Evolutionary conservation across 2,797 vertebrate genomes (phyloP), one percentile per base, ranked within the genome.

Genomic region (Gadopsis marmoratus): DNA sequence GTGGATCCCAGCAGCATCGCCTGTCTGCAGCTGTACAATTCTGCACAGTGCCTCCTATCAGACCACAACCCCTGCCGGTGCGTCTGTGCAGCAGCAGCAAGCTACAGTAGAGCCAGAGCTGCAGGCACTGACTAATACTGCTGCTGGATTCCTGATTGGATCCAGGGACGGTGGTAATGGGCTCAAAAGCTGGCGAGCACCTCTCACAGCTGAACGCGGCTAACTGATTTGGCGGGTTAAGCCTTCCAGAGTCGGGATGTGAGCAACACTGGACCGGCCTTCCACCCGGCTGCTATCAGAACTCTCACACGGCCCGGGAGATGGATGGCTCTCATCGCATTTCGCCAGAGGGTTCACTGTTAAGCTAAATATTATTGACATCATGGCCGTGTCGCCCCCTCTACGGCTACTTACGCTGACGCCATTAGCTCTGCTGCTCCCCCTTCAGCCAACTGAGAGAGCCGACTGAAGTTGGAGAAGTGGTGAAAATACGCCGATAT

Each of bases 71-170:
- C 74, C 82, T 62, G 81, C 59, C 69, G 60, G 73, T 5, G 13
- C 23, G 76, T 58, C 59, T 60, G 60, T 41, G 66, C 80, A 63
- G 60, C 39, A 12, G 45, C 69, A 73, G 78, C 69, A 54, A 33
- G 56, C 65, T 39, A 29, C 78, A 65, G 83, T 41, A 31, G 80
- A 85, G 81, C 54, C 53, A 6, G 83, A 78, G 81, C 91, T 86
- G 83, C 77, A 63, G 81, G 83, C 84, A 10, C 37, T 50, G 85
- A 71, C 84, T 80, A 83, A 87, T 85, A 71, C 81, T 56, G 86
- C 85, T 65, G 85, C 89, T 43, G 89, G 87, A 91, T 90, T 83
- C 83, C 89, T 86, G 91, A 91, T 90, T 90, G 85, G 92, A 90
- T 90, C 80, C 75, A 70, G 83, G 81, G 89, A 87, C 69, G 43